These are phyloP conservation scores for Esox lucius DNA, from an alignment of 2,797 vertebrate genomes.

Conservation along the genomic window DNA sequence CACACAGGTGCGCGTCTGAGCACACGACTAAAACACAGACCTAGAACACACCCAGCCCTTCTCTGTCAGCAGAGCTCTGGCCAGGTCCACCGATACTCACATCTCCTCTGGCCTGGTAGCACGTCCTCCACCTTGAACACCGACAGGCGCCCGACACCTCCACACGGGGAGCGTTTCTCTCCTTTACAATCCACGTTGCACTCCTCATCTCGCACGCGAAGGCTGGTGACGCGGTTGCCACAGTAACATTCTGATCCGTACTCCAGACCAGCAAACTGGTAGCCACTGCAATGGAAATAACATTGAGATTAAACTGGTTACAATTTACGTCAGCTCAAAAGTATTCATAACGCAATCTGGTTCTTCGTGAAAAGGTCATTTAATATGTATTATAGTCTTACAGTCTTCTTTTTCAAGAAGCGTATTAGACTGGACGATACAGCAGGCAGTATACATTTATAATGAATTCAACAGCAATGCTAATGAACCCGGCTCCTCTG, in stretches of 20 bases:
- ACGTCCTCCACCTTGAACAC: constrained; percentile 87
- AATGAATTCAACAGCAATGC: neutral
- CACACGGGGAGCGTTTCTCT: constrained; percentile 78
- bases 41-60: neutral
- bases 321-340: neutral
- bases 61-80: neutral
- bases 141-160: constrained; percentile 87
- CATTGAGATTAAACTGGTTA: neutral
- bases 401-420: neutral
- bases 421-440: neutral
- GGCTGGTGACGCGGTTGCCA: constrained; percentile 82
- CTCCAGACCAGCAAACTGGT: constrained; percentile 89
- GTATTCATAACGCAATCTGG: neutral
- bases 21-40: neutral
- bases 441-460: neutral
- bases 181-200: constrained; percentile 91
- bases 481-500: neutral
- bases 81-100: constrained; percentile 81
- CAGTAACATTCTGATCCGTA: constrained; percentile 95
- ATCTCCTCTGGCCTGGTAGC: constrained; percentile 71
- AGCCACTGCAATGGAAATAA: constrained; percentile 75
- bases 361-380: neutral
- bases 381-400: neutral
- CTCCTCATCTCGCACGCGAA: constrained; percentile 75
- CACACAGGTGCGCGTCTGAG: neutral